Conservation (phyloP, 2,797 vertebrate genomes). For the Enteromius viviparus region DNA sequence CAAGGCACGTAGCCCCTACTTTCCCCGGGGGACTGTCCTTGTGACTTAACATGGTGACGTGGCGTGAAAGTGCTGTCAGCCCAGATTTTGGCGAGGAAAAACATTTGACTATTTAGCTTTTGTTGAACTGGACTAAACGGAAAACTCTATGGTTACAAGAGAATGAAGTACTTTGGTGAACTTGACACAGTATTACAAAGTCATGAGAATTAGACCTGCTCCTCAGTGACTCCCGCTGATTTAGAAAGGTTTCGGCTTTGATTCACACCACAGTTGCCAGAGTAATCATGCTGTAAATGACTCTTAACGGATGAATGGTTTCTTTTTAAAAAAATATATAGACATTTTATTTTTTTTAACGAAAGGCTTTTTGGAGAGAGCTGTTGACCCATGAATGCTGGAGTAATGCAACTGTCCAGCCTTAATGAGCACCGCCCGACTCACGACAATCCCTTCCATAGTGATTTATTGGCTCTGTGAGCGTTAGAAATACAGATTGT, state of each 20-base stretch:
- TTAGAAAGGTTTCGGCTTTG: conserved; percentile 59
- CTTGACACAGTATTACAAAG: conserved; percentile 37
- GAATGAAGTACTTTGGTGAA: conserved; percentile 16
- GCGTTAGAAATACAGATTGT: conserved; percentile 48
- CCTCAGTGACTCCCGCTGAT: conserved; percentile 44
- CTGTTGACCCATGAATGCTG: conserved; percentile 50
- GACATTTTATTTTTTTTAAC: conserved; percentile 5
- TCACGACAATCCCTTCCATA: conserved; percentile 16
- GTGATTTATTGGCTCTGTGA: conserved; percentile 59
- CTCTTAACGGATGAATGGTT: conserved; percentile 51
- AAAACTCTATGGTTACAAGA: not conserved
- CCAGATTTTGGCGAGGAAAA: not conserved
- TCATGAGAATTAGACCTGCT: conserved; percentile 24
- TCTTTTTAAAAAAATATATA: conserved; percentile 38
- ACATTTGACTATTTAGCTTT: not conserved
- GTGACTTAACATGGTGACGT: not conserved
- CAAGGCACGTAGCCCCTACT: not conserved
- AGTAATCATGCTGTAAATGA: conserved; percentile 60
- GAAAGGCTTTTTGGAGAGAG: conserved; percentile 25
- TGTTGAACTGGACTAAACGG: conserved; percentile 52
- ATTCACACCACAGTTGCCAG: conserved; percentile 37
- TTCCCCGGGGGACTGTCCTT: not conserved
- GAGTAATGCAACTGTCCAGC: conserved; percentile 45
- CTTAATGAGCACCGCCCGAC: conserved; percentile 43
- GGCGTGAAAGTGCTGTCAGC: not conserved